Percentiles rank a stretch among this genome's conserved stretches.
Evolutionary conservation across 1,140 invertebrate genomes (phyloP).

Genomic region (Coptotermes formosanus): DNA sequence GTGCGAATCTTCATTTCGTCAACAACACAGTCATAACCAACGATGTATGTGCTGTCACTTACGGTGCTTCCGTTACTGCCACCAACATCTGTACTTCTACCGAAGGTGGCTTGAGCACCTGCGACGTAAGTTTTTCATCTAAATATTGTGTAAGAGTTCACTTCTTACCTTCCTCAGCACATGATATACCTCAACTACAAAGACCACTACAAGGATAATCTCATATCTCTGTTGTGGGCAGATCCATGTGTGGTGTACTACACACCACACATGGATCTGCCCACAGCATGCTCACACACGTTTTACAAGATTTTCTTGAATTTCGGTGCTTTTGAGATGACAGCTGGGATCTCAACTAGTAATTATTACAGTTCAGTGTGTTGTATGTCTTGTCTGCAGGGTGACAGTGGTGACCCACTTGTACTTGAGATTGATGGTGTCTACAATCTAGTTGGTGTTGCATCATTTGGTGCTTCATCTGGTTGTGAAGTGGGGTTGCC

Average conservation of each 20-base stretch:
- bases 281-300: no score
- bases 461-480: constrained; percentile 50
- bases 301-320: no score
- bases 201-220: no score
- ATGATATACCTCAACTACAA: no score
- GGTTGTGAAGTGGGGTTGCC: constrained; percentile 51
- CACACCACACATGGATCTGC: no score
- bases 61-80: constrained; percentile 1
- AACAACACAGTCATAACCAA: constrained; percentile 29
- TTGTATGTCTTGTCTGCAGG: neutral
- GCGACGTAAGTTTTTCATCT: constrained; percentile 31
- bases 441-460: constrained; percentile 44
- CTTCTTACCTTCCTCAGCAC: no score
- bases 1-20: neutral
- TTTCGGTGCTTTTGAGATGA: no score
- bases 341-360: no score
- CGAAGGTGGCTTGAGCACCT: constrained; percentile 21
- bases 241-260: no score
- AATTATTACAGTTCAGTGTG: no score
- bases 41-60: constrained; percentile 20
- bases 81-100: constrained; percentile 22
- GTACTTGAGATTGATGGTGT: constrained; percentile 9
- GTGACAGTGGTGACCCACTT: constrained; percentile 29
- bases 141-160: no score
- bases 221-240: no score